Percentiles rank a stretch among this genome's conserved stretches.
Conservation (phyloP, 2,797 vertebrate species). For the Lithobates pipiens region DNA sequence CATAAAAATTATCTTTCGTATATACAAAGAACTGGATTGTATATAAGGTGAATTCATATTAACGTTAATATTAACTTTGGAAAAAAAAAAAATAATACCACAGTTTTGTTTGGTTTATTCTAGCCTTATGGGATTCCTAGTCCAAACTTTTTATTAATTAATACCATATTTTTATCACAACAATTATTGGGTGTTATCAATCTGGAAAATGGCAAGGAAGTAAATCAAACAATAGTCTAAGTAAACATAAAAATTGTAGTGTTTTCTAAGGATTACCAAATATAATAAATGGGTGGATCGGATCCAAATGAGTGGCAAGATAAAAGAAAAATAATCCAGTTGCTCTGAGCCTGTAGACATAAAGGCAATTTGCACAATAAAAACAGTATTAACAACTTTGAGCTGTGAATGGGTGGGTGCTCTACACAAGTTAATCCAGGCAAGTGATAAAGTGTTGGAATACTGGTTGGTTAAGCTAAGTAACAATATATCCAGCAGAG, state of each 20-base stretch:
- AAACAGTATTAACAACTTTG: conserved; percentile 19
- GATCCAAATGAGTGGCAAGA: conserved; percentile 32
- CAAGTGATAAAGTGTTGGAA: conserved; percentile 8
- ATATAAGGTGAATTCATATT: too few relatives aligned
- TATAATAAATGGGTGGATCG: conserved; percentile 20
- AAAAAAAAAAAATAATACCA: too few relatives aligned
- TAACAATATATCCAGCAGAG: conserved; percentile 1
- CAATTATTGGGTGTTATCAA: neutral
- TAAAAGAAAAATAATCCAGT: conserved; percentile 32
- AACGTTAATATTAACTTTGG: too few relatives aligned
- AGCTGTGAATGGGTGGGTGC: conserved; percentile 38
- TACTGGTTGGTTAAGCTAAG: conserved; percentile 7
- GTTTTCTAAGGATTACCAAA: conserved; percentile 20
- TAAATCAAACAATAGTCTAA: conserved; percentile 14
- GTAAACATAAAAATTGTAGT: conserved; percentile 10
- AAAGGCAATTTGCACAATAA: conserved; percentile 3
- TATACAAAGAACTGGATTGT: too few relatives aligned
- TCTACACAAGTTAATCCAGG: conserved; percentile 15
- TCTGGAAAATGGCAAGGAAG: neutral
- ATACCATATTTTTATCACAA: neutral
- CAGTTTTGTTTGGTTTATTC: neutral
- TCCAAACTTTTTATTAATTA: neutral
- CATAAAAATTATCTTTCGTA: too few relatives aligned
- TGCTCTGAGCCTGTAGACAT: conserved; percentile 21
- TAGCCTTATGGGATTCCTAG: neutral